A percentile compares a stretch with the other conserved stretches of the same genome.
Evolutionary conservation across 2,113 vertebrate genomes (phyloP).

Genomic region (Stomatorhinus ivindoensis): DNA sequence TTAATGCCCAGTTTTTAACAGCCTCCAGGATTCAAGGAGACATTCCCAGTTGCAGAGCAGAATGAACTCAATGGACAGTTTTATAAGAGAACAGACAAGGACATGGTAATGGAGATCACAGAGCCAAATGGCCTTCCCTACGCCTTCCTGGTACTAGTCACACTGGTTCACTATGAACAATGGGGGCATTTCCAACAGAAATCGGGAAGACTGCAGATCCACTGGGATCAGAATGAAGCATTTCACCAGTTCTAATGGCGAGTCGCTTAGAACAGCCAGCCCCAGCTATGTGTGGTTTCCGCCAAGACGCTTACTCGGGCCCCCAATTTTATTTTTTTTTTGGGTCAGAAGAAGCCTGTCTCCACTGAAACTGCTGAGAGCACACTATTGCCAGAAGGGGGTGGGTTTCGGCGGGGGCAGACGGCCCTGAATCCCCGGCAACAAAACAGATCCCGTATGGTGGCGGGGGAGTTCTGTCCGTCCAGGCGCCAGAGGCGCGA

Average conservation of each 20-base stretch:
- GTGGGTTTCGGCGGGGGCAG: not conserved
- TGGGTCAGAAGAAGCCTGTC: conserved; percentile 31
- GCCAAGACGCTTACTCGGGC: conserved; percentile 12
- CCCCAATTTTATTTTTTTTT: conserved; percentile 7
- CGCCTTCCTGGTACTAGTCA: not conserved
- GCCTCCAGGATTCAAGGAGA: not conserved
- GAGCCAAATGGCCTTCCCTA: not conserved
- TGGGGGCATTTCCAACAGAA: not conserved
- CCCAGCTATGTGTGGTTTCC: conserved; percentile 49
- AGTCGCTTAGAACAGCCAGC: conserved; percentile 30
- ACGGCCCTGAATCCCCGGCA: not conserved
- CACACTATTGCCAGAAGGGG: not conserved
- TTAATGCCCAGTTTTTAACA: not conserved
- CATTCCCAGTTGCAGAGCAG: not conserved
- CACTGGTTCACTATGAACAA: not conserved
- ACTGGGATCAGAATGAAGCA: not conserved
- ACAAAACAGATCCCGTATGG: not conserved
- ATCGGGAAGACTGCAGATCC: not conserved
- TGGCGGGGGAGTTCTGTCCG: not conserved
- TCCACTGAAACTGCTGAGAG: conserved; percentile 32
- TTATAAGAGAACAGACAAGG: not conserved
- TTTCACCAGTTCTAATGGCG: conserved; percentile 10
- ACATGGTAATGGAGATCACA: not conserved
- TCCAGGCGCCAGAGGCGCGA: not conserved
- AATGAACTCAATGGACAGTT: not conserved